Percentiles rank a stretch among this genome's conserved stretches.
Conservation (phyloP, 2,888 invertebrate species). For the Conops quadrifasciatus region DNA sequence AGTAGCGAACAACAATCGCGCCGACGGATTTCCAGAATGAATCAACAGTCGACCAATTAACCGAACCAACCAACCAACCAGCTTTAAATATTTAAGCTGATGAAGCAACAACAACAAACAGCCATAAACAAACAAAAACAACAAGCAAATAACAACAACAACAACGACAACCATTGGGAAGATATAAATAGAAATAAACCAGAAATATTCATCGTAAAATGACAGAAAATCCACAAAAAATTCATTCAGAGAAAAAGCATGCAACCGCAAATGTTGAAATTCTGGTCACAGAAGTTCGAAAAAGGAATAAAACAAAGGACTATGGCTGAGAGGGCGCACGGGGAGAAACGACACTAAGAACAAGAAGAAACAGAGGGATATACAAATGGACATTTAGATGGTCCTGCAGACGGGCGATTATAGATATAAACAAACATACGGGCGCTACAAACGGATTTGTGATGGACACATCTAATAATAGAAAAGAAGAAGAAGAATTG, state of each 20-base stretch:
- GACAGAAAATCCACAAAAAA: not conserved
- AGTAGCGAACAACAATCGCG: not conserved
- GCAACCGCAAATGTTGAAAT: not conserved
- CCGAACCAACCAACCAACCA: slow-evolving; percentile 7
- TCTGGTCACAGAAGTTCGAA: not conserved
- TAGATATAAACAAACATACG: not conserved
- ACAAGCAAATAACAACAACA: not conserved
- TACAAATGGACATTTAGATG: not conserved
- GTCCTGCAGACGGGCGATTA: not conserved
- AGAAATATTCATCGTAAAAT: not conserved
- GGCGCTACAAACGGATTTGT: not conserved
- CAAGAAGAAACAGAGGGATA: not conserved
- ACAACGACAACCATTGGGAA: not conserved
- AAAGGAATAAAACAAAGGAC: not conserved
- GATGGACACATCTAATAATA: too few relatives aligned
- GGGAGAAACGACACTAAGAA: not conserved
- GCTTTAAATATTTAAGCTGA: slow-evolving; percentile 5
- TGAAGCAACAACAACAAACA: slow-evolving; percentile 3
- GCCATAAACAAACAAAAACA: not conserved
- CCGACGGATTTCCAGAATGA: not conserved
- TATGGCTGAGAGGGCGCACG: not conserved
- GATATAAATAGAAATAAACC: too few relatives aligned
- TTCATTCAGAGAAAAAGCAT: not conserved
- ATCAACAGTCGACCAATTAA: too few relatives aligned
- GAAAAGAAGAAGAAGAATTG: too few relatives aligned